Evolutionary conservation across 2,888 invertebrate species (phyloP).

Genomic region (Sminthurinus aureus): DNA sequence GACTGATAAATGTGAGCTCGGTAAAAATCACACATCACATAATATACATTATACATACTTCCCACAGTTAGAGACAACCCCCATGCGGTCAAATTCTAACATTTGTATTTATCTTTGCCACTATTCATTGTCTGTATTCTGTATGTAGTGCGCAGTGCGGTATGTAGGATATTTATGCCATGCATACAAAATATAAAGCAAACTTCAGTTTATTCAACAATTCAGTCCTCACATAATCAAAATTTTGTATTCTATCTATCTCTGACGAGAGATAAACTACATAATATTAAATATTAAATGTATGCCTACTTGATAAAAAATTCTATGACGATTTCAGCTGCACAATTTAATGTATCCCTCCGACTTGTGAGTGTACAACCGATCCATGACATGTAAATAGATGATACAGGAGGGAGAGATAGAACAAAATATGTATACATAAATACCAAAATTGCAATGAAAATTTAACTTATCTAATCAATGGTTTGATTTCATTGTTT

Average conservation of each 20-base stretch:
- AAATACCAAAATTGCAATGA: not conserved
- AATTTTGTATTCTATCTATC: conserved; percentile 13
- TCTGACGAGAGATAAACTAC: not conserved
- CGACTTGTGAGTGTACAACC: too few relatives aligned
- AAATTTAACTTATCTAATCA: conserved; percentile 1
- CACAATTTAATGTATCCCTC: too few relatives aligned
- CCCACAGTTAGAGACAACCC: conserved; percentile 1
- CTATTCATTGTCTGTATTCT: not conserved
- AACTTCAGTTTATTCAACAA: conserved; percentile 3
- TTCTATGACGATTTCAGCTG: not conserved
- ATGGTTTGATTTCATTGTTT: not conserved
- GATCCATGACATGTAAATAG: too few relatives aligned
- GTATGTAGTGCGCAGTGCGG: not conserved
- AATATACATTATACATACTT: conserved; percentile 1
- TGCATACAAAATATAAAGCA: not conserved
- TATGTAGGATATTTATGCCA: not conserved
- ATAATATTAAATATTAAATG: not conserved
- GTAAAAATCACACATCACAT: not conserved
- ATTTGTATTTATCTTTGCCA: conserved; percentile 12
- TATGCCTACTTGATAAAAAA: not conserved
- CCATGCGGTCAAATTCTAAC: conserved; percentile 27
- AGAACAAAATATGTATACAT: not conserved
- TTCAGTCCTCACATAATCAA: conserved; percentile 9
- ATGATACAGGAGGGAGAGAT: too few relatives aligned
- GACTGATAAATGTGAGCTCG: not conserved